A percentile compares a stretch with the other conserved stretches of the same genome.
phyloP scores from a whole-genome alignment of 2,797 vertebrate species.

The Acrossocheilus fasciatus region DNA sequence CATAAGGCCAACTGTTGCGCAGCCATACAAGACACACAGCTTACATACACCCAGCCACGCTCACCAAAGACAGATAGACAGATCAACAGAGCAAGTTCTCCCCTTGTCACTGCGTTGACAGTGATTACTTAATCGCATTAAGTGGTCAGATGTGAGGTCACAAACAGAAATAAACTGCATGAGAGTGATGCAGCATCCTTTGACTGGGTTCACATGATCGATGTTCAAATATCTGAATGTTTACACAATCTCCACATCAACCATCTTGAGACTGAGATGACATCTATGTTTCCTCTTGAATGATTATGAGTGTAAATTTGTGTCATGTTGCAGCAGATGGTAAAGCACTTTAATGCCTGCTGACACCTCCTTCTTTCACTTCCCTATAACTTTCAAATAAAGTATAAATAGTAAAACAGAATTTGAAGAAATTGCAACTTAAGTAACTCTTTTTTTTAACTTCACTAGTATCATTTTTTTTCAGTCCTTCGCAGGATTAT shows the following conservation, averaged over 20 bases:
- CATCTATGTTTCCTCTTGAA: neutral
- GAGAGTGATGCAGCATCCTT: neutral
- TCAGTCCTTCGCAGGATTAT: neutral
- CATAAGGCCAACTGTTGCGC: conserved; percentile 51
- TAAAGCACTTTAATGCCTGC: too few species aligned
- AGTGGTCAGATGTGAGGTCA: conserved; percentile 10
- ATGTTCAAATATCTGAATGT: neutral
- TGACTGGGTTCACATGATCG: neutral
- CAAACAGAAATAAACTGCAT: neutral
- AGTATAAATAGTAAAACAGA: neutral
- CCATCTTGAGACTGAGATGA: neutral
- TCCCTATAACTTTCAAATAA: neutral
- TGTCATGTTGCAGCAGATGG: neutral
- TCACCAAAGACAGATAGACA: conserved; percentile 24
- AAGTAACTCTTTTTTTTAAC: neutral
- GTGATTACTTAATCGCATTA: conserved; percentile 22
- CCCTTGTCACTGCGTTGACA: conserved; percentile 10
- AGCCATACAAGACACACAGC: conserved; percentile 27
- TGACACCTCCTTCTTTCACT: conserved; percentile 26
- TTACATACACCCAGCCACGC: conserved; percentile 42
- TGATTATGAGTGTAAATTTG: neutral
- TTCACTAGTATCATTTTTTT: neutral
- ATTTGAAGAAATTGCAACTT: neutral
- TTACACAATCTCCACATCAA: neutral
- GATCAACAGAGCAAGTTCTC: conserved; percentile 11